Evolutionary conservation across 2,113 vertebrate genomes (phyloP), one percentile per base, ranked within the genome.

Genomic region (Rousettus leschenaultii): DNA sequence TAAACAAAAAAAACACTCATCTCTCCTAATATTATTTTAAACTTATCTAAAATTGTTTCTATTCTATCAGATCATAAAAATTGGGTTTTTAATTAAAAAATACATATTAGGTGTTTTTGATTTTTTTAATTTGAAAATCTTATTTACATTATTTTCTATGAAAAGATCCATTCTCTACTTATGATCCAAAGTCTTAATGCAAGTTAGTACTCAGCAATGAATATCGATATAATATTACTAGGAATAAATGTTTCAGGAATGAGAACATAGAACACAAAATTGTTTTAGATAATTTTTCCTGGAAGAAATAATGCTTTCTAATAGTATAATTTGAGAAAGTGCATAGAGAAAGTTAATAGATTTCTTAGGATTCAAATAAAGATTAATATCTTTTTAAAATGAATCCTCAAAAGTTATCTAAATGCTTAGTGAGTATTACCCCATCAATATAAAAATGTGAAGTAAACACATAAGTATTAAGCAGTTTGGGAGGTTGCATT

Each of bases 401-500:
- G 21, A 80, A 61, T 68, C 15, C 8, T 40, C 51, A 86, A 94
- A 87, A 35, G 6, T 33, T 73, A 75, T 51, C n/a, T 21, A 40
- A 75, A 51, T 91, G 13, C 38, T 14, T 43, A 86, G 28, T 84
- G 7, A 91, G 5, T 57, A 57, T 61, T 70, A 83, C 1, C 21
- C 5, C 22, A 19, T 33, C 13, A 35, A 55, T 53, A 48, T 66
- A 61, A 93, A 85, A 92, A 45, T 43, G 74, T 89, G 83, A 92
- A 45, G 5, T 88, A 70, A 61, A 82, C 84, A 53, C 24, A 40
- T 71, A 33, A 71, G 79, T 82, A 66, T n/a, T 53, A 26, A 79
- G 22, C 30, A 91, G 3, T 40, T 90, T 96, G 19, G 28, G 66
- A 92, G 40, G 48, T 91, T 89, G 24, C 85, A n/a, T 93, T 94